Base-by-base conservation (phyloP, 2,797 vertebrate genomes). In the Cottoperca gobio region DNA sequence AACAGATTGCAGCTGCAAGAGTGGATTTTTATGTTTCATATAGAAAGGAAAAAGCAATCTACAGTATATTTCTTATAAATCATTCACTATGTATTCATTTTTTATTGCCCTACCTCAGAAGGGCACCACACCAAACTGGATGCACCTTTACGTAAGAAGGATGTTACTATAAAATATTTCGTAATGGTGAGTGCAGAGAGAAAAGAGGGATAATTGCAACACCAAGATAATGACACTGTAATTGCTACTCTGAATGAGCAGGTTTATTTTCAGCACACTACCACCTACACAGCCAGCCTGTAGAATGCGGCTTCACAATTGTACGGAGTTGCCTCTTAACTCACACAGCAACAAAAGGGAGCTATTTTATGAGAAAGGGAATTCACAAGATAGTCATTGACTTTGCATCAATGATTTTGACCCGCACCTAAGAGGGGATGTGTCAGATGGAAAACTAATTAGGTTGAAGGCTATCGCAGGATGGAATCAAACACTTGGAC, bases 221-320 rank as follows among this genome's bases (percentile, higher is more conserved):
- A 50, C 43, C 73, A 77, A 65, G 76, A 87, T 89, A 82, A 89
- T 89, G 80, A 90, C 84, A 86, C 37, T 61, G 75, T 92, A 93
- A 93, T 93, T 92, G 86, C 83, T 72, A 67, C 85, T 73, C 57
- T 82, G 81, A 86, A 84, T 77, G 78, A 73, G 85, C 76, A 88
- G 78, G 79, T 76, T 90, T 93, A 92, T 93, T 92, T 93, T 86
- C 67, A 86, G 88, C 81, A 28, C 68, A 33, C 77, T 46, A 31
- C 87, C 82, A 88, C 88, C 88, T 86, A 84, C 85, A 76, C 78
- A 86, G 70, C 63, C 59, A 42, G 65, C 35, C 10, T 23, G 9
- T 13, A 54, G 19, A 82, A 82, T 63, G 60, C n/a, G 16, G 52
- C 74, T 73, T 58, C 65, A 72, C 70, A 83, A 54, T 57, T 73